Conservation (phyloP, 2,888 invertebrate genomes). For the Glyphotaelius pellucidus region DNA sequence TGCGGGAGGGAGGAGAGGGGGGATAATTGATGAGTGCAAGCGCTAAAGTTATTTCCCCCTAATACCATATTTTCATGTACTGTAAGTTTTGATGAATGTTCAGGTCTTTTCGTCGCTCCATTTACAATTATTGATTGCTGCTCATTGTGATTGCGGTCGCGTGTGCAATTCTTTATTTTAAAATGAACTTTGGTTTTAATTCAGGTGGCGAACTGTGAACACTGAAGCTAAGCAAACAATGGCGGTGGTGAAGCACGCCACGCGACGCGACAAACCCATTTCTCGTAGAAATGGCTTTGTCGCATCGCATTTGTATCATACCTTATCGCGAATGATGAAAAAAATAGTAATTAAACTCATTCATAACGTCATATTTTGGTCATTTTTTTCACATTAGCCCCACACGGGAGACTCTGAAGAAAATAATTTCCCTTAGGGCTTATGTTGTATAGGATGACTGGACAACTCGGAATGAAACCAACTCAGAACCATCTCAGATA, state of each 20-base stretch:
- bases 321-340: background rate
- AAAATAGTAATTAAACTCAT: background rate
- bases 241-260: conserved; percentile 16
- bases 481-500: too few relatives aligned
- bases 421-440: too few relatives aligned
- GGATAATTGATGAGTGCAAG: too few relatives aligned
- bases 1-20: too few relatives aligned
- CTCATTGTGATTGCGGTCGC: background rate
- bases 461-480: too few relatives aligned
- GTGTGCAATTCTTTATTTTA: background rate
- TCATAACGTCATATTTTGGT: background rate
- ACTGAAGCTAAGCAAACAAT: background rate
- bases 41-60: too few relatives aligned
- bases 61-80: too few relatives aligned
- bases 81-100: background rate
- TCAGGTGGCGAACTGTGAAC: background rate
- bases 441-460: too few relatives aligned
- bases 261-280: conserved; percentile 12
- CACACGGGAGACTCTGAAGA: too few relatives aligned
- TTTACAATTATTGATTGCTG: background rate
- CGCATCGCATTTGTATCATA: conserved; percentile 27
- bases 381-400: too few relatives aligned
- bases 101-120: background rate
- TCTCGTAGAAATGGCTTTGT: conserved; percentile 16
- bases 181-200: background rate